A percentile compares a stretch with the other conserved stretches of the same genome.
Conservation (phyloP, 2,888 invertebrate genomes). For the Troides helena region DNA sequence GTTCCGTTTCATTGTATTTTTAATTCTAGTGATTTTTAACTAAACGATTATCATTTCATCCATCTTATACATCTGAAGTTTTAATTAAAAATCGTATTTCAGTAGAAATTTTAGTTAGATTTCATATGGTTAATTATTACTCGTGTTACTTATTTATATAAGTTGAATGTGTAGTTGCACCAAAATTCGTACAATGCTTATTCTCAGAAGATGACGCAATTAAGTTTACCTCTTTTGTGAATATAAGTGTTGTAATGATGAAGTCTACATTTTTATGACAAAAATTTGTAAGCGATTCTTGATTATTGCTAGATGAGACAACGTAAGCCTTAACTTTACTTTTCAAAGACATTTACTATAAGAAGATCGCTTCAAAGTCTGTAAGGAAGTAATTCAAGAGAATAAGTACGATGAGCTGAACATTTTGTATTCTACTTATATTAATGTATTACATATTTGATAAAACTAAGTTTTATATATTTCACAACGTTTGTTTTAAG, state of each 20-base stretch:
- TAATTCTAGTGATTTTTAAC: not conserved
- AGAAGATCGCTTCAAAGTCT: too few relatives aligned
- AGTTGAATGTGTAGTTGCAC: constrained; percentile 5
- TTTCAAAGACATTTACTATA: too few relatives aligned
- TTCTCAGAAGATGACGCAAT: constrained; percentile 6
- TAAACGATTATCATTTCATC: not conserved
- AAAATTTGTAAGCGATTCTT: not conserved
- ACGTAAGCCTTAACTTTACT: too few relatives aligned
- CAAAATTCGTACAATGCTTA: not conserved
- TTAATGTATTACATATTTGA: too few relatives aligned
- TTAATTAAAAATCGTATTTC: not conserved
- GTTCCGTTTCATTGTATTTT: not conserved
- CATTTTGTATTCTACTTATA: too few relatives aligned
- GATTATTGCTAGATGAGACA: not conserved
- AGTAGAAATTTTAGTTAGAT: too few relatives aligned
- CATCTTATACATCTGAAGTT: not conserved
- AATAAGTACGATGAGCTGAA: too few relatives aligned
- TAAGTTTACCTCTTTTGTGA: not conserved
- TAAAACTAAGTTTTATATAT: too few relatives aligned
- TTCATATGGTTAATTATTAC: too few relatives aligned
- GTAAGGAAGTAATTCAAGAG: too few relatives aligned
- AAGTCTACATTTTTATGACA: not conserved
- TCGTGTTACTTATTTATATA: not conserved
- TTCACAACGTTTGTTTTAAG: too few relatives aligned
- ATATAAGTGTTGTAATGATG: not conserved